Base-by-base conservation (phyloP, 2,113 vertebrate species). In the Oryzias celebensis region DNA sequence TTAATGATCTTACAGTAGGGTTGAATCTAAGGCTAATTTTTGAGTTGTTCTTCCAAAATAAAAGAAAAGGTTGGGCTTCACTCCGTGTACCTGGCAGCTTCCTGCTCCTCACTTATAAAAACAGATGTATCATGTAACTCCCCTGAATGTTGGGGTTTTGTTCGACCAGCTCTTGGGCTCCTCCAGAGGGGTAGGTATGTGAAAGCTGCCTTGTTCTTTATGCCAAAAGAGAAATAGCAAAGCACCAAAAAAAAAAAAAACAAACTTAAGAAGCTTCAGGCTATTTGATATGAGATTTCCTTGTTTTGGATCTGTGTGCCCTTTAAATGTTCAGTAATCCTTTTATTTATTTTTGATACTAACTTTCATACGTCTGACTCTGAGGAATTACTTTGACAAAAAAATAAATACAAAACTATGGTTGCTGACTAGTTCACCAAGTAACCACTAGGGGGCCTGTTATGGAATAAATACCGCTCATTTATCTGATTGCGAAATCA, bases 131-230 rank as follows among this genome's bases (percentile, higher is more conserved):
- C 59, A 6, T 14, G 36, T 73, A n/a, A 41, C 59, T 66, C 12
- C 6, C 54, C 45, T 14, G 18, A 66, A 63, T 62, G 41, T 43
- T 52, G 57, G 4, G 46, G 5, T 49, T 49, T 68, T 65, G 58
- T 68, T 26, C 36, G 16, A 54, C 22, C 42, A 23, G 31, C 47
- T 44, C 12, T 44, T n/a, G 36, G 47, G 7, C 15, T 56, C 57
- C 15, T 31, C 4, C 26, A 26, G 17, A 56, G 23, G 31, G 28
- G 14, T 16, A 59, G 41, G 45, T 66, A 18, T 53, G 45, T 58
- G 41, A 73, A 75, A 58, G 66, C 58, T 70, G 52, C 46, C 5
- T 51, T 62, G 68, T 78, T 62, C 65, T 59, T 59, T 49, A 3
- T 14, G 52, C 53, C 62, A 44, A 52, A n/a, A 41, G 43, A 60